phyloP scores from a whole-genome alignment of 2,888 invertebrate genomes.

The Cryptus armator region DNA sequence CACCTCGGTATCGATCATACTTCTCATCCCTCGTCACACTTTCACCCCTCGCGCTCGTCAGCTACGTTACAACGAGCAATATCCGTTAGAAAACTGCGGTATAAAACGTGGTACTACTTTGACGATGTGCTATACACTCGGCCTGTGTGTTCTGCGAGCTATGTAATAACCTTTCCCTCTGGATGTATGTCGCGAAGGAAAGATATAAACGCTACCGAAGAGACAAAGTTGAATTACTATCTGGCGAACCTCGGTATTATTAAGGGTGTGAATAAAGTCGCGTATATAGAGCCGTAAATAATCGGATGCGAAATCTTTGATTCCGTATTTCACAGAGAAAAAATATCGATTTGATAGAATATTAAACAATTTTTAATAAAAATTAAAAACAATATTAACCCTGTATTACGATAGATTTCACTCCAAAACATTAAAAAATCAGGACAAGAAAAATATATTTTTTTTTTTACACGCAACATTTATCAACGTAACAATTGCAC shows the following conservation, averaged over 20 bases:
- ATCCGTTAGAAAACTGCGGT: constrained; percentile 56
- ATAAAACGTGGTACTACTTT: constrained; percentile 49
- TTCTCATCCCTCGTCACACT: neutral
- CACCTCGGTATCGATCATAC: neutral
- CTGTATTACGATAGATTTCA: neutral
- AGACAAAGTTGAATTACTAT: neutral
- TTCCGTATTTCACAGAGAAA: no score
- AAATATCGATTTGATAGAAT: neutral
- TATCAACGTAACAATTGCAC: neutral
- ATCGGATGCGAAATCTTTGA: neutral
- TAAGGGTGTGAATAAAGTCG: neutral
- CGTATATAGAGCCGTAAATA: neutral
- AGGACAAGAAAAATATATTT: neutral
- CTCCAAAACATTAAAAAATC: neutral
- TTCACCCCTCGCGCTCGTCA: constrained; percentile 12
- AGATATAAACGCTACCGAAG: neutral
- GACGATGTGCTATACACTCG: constrained; percentile 29
- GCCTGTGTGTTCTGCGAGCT: neutral
- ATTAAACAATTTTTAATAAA: neutral
- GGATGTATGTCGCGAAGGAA: neutral
- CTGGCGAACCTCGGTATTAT: neutral
- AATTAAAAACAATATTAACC: neutral
- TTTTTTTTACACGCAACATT: no score
- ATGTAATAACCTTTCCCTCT: neutral
- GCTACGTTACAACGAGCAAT: constrained; percentile 61